Percentiles rank a stretch among this genome's conserved stretches.
Conservation (phyloP, 2,888 invertebrate genomes). For the Agrochola circellaris region DNA sequence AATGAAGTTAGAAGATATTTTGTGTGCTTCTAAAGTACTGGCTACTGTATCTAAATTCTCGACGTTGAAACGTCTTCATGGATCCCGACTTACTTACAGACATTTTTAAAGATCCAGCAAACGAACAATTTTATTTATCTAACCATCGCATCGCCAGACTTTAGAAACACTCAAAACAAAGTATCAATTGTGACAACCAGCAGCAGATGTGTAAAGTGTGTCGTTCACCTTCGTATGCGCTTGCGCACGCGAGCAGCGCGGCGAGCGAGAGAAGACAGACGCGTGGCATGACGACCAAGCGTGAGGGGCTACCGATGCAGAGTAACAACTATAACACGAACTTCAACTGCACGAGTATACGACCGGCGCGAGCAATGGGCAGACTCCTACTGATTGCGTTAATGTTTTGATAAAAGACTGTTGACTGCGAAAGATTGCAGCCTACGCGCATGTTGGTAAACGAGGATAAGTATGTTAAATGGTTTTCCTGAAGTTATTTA, state of each 20-base stretch:
- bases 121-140: not conserved
- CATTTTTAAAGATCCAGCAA: not conserved
- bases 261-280: conserved; percentile 72
- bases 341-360: conserved; percentile 17
- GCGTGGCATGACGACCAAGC: conserved; percentile 68
- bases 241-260: conserved; percentile 73
- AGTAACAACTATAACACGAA: conserved; percentile 9
- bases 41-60: not conserved
- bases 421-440: conserved; percentile 79
- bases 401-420: conserved; percentile 79
- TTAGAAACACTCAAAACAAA: conserved; percentile 72
- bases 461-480: conserved; percentile 23
- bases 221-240: conserved; percentile 78
- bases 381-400: conserved; percentile 59
- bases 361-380: conserved; percentile 34
- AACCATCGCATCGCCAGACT: conserved; percentile 16
- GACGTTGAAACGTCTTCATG: not conserved
- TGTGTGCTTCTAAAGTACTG: conserved; percentile 65
- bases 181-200: conserved; percentile 67
- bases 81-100: conserved; percentile 1
- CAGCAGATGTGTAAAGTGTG: conserved; percentile 67
- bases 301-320: conserved; percentile 13
- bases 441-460: conserved; percentile 47
- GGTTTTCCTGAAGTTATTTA: conserved; percentile 10
- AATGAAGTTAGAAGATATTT: conserved; percentile 71